Evolutionary conservation across 2,113 vertebrate genomes (phyloP), one percentile per base, ranked within the genome.

Genomic region (Zeus faber): DNA sequence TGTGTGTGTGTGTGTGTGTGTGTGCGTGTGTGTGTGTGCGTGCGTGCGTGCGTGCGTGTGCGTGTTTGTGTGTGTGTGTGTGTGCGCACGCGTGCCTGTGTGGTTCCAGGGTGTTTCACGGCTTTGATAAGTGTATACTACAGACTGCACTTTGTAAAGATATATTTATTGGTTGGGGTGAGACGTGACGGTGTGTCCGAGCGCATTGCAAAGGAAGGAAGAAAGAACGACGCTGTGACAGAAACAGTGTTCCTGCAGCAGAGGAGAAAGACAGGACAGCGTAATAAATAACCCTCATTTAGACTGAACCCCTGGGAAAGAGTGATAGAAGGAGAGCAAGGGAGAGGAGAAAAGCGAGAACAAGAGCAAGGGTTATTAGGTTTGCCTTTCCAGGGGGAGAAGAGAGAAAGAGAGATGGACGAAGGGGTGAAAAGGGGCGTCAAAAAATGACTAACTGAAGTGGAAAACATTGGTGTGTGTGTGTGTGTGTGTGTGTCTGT

Each of bases 211-310:
- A 21, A 22, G 18, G 17, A 9, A 9, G 20, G 16, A 18, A 21
- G 16, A 44, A 18, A 20, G 44, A 54, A 53, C 18, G 27, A 67
- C 72, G 59, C 49, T 70, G 54, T 75, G 71, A 66, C 57, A 70
- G 39, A 74, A 72, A 77, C 68, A 64, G 54, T 50, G 50, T 62
- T 72, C 79, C 71, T 70, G 68, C 67, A 65, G 53, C 52, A 72
- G 70, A 68, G 67, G 57, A 74, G 69, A 76, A 73, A 70, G 13
- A 25, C 48, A 25, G 56, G 70, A 58, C 54, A 11, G 1, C 1
- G 63, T 64, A 65, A 82, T 82, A 79, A 85, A 83, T 83, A 76
- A 80, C 54, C 58, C 46, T 54, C 6, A 44, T 74, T 66, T 73
- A 71, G 41, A 68, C 46, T 55, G 16, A 59, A 72, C 62, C 58